Base-by-base conservation (phyloP, 92 coral and sea anemone species). In the Micromussa lordhowensis region DNA sequence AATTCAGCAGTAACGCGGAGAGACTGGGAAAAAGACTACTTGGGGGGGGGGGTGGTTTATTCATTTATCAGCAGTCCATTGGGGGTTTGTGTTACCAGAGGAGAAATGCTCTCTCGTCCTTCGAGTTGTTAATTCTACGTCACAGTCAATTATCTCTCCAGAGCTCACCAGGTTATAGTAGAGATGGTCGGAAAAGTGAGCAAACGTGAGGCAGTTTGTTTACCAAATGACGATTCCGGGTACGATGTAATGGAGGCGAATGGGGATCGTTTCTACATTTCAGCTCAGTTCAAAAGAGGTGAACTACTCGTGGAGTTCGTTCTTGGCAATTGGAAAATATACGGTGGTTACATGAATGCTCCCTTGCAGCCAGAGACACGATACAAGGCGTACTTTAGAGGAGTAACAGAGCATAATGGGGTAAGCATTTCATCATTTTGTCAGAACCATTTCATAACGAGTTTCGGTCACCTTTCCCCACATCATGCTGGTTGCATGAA, bases 141-240 rank as follows among this genome's bases (percentile, higher is more conserved):
- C 29, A 44, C 19, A 5, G 11, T n/a, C 35, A 0, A 22, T 49
- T 63, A 10, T 11, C 8, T 64, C 10, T 38, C 3, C n/a, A 97
- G 99, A 64, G 85, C 74, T 1, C 93, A 96, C 80, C 94, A 97
- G 85, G 78, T 97, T 32, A 93, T 97, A 35, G 98, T 97, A 32
- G 92, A 93, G 63, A 73, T 49, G 55, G 72, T 88, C 21, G 75
- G 55, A 35, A 66, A 26, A 75, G 57, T 80, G 8, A 49, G 79
- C 21, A 90, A 87, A 63, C 92, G 96, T 14, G 72, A 84, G 28
- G 66, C 88, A 7, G n/a, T 38, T 15, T 71, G 83, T 21, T 69
- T 90, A 53, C 95, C 96, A 26, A 58, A 82, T 9, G 24, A 68
- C 0, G 58, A 94, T 61, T 22, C 18, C 29, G 87, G 51, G 28